A percentile compares a stretch with the other conserved stretches of the same genome.
Evolutionary conservation across 2,113 vertebrate species (phyloP).

Genomic region (Oreotragus oreotragus): DNA sequence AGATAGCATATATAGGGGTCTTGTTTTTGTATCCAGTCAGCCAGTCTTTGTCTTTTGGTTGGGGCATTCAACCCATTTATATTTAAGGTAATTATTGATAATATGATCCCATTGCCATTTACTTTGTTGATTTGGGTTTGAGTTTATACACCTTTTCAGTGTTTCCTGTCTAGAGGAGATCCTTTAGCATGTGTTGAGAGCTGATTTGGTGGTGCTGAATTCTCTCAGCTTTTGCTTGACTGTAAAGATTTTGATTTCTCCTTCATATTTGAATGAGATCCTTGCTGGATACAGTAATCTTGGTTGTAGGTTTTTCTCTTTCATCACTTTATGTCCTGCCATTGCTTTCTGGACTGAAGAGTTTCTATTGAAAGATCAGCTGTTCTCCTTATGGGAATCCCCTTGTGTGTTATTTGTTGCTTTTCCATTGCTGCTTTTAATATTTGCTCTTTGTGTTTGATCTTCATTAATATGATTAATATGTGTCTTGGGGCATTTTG

Average conservation of each 20-base stretch:
- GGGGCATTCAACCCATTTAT: not conserved
- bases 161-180: not conserved
- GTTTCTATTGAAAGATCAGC: not conserved
- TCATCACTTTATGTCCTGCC: not conserved
- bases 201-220: not conserved
- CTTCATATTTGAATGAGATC: not conserved
- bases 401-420: not conserved
- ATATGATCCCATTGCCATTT: not conserved
- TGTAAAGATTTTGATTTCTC: not conserved
- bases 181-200: not conserved
- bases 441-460: not conserved
- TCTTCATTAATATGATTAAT: not conserved
- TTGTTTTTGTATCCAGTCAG: not conserved
- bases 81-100: not conserved
- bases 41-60: not conserved
- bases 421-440: not conserved
- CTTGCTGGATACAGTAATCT: not conserved
- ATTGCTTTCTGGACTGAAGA: not conserved
- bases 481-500: not conserved
- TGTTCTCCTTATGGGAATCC: not conserved
- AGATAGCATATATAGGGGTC: not conserved
- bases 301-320: not conserved
- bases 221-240: not conserved
- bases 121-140: not conserved
- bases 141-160: not conserved